Base-by-base conservation (phyloP, 2,113 vertebrate genomes). In the Nibea coibor region DNA sequence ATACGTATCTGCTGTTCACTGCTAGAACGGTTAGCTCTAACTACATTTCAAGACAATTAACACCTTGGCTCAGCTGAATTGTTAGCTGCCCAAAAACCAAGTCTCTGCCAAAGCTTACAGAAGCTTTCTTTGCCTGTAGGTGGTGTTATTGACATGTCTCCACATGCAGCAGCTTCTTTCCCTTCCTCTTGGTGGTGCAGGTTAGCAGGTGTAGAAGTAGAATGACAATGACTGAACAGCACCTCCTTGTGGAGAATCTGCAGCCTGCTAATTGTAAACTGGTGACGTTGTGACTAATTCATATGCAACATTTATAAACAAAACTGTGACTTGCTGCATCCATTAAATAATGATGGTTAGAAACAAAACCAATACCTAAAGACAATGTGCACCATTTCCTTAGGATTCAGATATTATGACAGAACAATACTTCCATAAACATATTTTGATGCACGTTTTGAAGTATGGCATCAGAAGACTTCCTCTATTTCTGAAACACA, bases 201-300 rank as follows among this genome's bases (percentile, higher is more conserved):
- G 59, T n/a, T 39, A 11, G 58, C 17, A 20, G 59, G 31, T 12
- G 59, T 3, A 28, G 24, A 58, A 16, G 2, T 31, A 14, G 17
- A 10, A n/a, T 20, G 35, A 11, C 3, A 28, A 4, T 15, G 22
- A 50, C 71, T 48, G 22, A 80, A 77, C 76, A 59, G 75, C 80
- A 10, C 76, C 80, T 20, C 80, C 80, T 15, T 42, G 24, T 80
- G 80, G 76, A 47, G 4, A 63, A 39, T 6, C 42, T 53, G 58
- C 20, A 43, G 4, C 16, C 17, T 39, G 6, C 12, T 35, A 5
- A 8, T 19, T 42, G 17, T n/a, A 5, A 17, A 26, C 24, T 0
- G 1, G 24, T 28, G 57, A 59, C 45, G 12, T 19, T 26, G 64
- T 26, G 24, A 48, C 19, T 28, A 68, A 39, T 10, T 6, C 1